Evolutionary conservation across 2,113 vertebrate genomes (phyloP), one percentile per base, ranked within the genome.

Genomic region (Corythoichthys intestinalis): DNA sequence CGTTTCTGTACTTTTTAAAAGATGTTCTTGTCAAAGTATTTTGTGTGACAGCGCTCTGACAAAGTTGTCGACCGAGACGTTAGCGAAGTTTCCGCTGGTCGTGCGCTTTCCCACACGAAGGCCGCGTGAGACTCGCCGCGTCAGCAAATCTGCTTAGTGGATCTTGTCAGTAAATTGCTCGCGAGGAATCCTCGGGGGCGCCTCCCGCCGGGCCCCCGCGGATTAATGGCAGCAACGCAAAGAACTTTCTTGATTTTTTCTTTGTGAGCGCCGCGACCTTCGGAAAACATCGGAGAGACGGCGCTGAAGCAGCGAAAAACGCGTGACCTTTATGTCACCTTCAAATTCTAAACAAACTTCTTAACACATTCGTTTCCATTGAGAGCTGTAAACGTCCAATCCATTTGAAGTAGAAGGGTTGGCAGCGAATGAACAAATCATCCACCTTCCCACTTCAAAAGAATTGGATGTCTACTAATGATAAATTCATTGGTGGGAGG

Each of bases 101-200:
- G 2, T 0, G 77, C 75, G 71, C 74, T 83, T 80, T 74, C 74
- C 65, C 72, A 73, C 80, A 65, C 74, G 76, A 75, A 82, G 76
- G 58, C 79, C 69, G 77, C 56, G 67, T 71, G 58, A 66, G 76
- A 66, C 72, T 52, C 60, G 81, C 82, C 47, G 72, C 12, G 61
- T 83, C 48, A 48, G 72, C 86, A 74, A 28, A 69, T 76, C 38
- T 59, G 66, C 38, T 76, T 84, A 78, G 84, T 80, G 81, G 81
- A 83, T 87, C 83, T 74, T 37, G 0, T 28, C 12, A 2, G 65
- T 72, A 75, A 79, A 82, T 83, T 83, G 71, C 75, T 80, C 80
- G 79, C 84, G n/a, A 82, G 79, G 74, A 80, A 76, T 75, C 77
- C 79, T 79, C 75, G 0, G 72, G 67, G 76, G 76, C 4, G 49